phyloP scores from a whole-genome alignment of 2,797 vertebrate genomes.

The Sebastes goodei region DNA sequence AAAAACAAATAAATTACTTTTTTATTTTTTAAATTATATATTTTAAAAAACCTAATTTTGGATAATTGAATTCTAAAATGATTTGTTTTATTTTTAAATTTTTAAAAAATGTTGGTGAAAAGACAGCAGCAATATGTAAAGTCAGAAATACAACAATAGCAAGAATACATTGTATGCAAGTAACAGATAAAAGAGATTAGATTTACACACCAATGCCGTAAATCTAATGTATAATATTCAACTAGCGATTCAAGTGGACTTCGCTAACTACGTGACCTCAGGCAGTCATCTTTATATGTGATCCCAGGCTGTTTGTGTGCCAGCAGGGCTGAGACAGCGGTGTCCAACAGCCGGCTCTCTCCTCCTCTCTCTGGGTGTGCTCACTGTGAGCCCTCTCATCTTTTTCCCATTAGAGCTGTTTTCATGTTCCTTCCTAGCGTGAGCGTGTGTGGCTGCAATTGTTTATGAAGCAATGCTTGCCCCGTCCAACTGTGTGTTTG shows the following conservation, averaged over 20 bases:
- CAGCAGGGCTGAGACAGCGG: constrained; percentile 40
- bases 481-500: constrained; percentile 42
- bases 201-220: not conserved
- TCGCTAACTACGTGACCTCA: constrained; percentile 1
- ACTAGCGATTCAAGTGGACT: not conserved
- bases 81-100: not conserved
- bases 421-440: constrained; percentile 72
- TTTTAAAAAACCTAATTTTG: not conserved
- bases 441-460: constrained; percentile 73
- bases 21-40: not conserved
- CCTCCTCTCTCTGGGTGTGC: constrained; percentile 59
- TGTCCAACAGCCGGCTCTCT: constrained; percentile 54
- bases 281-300: constrained; percentile 19
- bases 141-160: not conserved
- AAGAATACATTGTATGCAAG: not conserved
- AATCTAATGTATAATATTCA: not conserved
- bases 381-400: constrained; percentile 73
- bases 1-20: not conserved
- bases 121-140: not conserved
- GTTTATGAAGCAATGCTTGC: constrained; percentile 68
- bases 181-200: not conserved
- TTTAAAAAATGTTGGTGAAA: not conserved
- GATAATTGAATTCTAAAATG: not conserved
- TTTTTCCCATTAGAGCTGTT: constrained; percentile 81
- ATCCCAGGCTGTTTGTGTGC: constrained; percentile 29